Conservation (phyloP, 2,797 vertebrate species). For the Crenuchus spilurus region DNA sequence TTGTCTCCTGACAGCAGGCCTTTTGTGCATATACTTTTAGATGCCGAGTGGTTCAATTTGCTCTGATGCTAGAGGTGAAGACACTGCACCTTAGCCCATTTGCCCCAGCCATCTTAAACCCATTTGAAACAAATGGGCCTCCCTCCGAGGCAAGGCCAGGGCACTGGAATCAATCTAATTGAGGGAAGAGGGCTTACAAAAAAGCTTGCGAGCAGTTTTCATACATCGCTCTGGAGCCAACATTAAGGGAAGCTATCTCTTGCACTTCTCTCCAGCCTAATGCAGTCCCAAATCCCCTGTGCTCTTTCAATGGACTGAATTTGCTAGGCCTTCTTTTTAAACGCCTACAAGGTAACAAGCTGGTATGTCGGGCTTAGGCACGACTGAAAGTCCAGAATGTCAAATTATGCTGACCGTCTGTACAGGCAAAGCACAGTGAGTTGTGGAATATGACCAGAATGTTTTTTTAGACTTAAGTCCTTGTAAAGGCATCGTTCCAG, state of each 20-base stretch:
- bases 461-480: not conserved
- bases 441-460: constrained; percentile 51
- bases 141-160: constrained; percentile 63
- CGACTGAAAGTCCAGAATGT: constrained; percentile 62
- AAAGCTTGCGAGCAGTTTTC: constrained; percentile 63
- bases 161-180: constrained; percentile 72
- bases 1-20: not conserved
- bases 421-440: constrained; percentile 49
- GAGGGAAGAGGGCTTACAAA: constrained; percentile 67
- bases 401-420: constrained; percentile 68
- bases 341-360: constrained; percentile 73
- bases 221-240: constrained; percentile 63
- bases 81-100: constrained; percentile 32
- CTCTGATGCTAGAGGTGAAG: constrained; percentile 28
- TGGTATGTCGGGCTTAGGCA: constrained; percentile 55
- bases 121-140: constrained; percentile 51
- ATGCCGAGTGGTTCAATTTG: constrained; percentile 22
- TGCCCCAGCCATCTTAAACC: constrained; percentile 47
- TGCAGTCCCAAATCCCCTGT: constrained; percentile 69
- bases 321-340: constrained; percentile 56
- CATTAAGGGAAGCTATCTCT: constrained; percentile 68
- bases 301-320: constrained; percentile 69
- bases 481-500: not conserved
- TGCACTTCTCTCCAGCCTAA: constrained; percentile 52
- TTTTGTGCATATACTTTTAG: constrained; percentile 29